Conservation (phyloP, 2,888 invertebrate genomes). For the Lottia scabra region DNA sequence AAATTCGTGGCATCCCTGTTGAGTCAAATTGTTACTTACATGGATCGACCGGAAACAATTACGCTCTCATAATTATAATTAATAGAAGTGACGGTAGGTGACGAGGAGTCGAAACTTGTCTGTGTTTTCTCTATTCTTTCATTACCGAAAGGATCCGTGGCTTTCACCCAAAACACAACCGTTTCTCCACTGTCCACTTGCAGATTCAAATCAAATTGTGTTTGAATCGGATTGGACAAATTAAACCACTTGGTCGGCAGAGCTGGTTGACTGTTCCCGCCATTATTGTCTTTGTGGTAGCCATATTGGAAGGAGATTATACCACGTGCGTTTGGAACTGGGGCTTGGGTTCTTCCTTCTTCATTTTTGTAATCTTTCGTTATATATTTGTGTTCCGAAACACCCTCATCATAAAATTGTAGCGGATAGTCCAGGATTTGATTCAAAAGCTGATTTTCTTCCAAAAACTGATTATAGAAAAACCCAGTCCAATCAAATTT, state of each 20-base stretch:
- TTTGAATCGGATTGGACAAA: neutral
- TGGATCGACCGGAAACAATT: too few species aligned
- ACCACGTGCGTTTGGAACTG: conserved; percentile 36
- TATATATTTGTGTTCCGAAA: neutral
- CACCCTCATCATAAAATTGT: conserved; percentile 22
- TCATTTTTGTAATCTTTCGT: conserved; percentile 3
- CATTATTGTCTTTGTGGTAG: conserved; percentile 10
- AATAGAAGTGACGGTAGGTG: conserved; percentile 10
- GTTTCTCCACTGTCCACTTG: conserved; percentile 25
- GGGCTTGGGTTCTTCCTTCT: conserved; percentile 33
- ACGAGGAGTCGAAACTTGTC: conserved; percentile 33
- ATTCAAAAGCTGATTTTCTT: conserved; percentile 30
- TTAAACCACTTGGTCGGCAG: conserved; percentile 20
- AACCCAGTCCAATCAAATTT: conserved; percentile 32
- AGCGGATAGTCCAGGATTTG: conserved; percentile 29
- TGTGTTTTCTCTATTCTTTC: conserved; percentile 19
- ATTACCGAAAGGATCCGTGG: conserved; percentile 33
- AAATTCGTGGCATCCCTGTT: too few species aligned
- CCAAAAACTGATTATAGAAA: conserved; percentile 37
- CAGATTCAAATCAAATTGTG: neutral
- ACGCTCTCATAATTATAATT: neutral
- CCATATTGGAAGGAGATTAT: conserved; percentile 35
- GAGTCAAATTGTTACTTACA: too few species aligned
- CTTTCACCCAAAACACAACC: conserved; percentile 36
- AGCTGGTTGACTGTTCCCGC: conserved; percentile 7